phyloP scores from a whole-genome alignment of 2,797 vertebrate genomes.

The Chiroxiphia lanceolata region DNA sequence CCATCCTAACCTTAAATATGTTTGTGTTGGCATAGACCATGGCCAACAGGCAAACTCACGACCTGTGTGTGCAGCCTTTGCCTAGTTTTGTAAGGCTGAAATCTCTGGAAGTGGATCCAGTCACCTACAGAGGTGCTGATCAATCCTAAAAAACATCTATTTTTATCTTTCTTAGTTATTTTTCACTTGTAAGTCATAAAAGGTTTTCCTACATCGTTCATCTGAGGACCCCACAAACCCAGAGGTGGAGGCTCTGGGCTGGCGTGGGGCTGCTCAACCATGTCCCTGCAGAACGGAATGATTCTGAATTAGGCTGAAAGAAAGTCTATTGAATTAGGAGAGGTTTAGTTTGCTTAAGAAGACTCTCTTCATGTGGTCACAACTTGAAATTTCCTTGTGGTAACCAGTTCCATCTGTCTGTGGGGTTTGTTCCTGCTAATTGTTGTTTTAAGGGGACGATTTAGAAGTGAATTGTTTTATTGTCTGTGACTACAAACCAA shows the following conservation, averaged over 20 bases:
- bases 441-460: not conserved
- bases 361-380: not conserved
- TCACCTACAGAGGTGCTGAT: not conserved
- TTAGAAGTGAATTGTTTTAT: not conserved
- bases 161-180: not conserved
- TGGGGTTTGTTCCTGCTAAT: not conserved
- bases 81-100: not conserved
- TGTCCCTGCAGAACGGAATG: not conserved
- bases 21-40: too few relatives aligned
- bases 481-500: not conserved
- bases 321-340: not conserved
- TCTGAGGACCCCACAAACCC: fast-evolving
- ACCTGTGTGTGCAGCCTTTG: not conserved
- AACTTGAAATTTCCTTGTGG: not conserved
- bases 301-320: not conserved
- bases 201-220: fast-evolving
- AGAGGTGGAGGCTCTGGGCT: not conserved
- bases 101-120: not conserved
- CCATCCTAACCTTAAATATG: not conserved
- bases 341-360: not conserved
- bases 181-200: not conserved
- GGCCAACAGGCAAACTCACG: not conserved
- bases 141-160: not conserved
- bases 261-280: not conserved
- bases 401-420: not conserved